Base-by-base conservation (phyloP, 2,113 vertebrate species). In the Corvus hawaiiensis region DNA sequence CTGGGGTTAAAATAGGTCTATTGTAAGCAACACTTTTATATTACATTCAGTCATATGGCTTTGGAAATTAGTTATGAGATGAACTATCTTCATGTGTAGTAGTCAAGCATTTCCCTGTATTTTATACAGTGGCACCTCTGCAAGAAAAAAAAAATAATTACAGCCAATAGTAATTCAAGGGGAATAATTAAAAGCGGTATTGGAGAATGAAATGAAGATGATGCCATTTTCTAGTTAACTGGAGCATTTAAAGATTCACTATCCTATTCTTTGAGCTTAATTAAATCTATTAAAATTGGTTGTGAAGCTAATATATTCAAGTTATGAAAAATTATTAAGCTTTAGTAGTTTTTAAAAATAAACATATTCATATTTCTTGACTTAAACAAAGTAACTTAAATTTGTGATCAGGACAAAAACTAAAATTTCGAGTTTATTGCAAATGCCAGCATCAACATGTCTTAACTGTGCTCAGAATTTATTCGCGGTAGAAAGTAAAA, bases 181-280 rank as follows among this genome's bases (percentile, higher is more conserved):
- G 54, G 88, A 95, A 96, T 97, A 97, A 98, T 97, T 98, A 97
- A 96, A 97, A 93, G 56, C 35, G 74, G 81, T 87, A 69, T 93
- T 17, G 20, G 48, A 82, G 62, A 96, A 68, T 95, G 68, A 95
- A 95, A 86, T 87, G 61, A 95, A 96, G 94, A 97, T 90, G 58
- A 97, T 97, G 84, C 55, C 56, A 97, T 97, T 97, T 98, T 97
- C 69, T 96, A 97, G 94, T 97, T 97, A 97, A 97, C 87, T 97
- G 89, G 94, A 97, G 81, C 91, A 96, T 97, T 98, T 97, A 95
- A 97, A 96, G 93, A 97, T 97, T 94, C 94, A 86, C 48, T 80
- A 58, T 39, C 35, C 35, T 92, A 84, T 97, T 97, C 84, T 95
- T 92, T 62, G 54, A 89, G 73, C 88, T 92, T 96, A 96, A 97